These are phyloP conservation scores for Dendrolimus houi DNA, from an alignment of 2,888 invertebrate species.

Conservation along the genomic window DNA sequence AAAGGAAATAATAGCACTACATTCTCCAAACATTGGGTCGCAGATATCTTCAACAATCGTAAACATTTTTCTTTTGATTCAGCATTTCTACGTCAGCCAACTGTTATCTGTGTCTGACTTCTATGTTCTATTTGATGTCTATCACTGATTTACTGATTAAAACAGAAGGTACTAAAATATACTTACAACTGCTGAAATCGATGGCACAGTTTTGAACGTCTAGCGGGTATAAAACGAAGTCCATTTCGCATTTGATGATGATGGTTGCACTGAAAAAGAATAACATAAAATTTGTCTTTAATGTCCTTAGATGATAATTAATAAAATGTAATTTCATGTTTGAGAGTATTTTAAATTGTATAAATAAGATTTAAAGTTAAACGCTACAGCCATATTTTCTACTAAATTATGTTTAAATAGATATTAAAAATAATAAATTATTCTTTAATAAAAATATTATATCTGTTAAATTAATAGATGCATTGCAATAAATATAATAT, in stretches of 20 bases:
- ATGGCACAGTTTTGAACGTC: constrained; percentile 80
- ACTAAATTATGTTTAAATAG: too few relatives aligned
- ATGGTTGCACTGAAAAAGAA: constrained; percentile 72
- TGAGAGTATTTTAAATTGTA: too few relatives aligned
- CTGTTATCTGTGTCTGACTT: neutral
- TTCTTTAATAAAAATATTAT: too few relatives aligned
- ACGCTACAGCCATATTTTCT: too few relatives aligned
- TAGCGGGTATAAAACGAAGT: constrained; percentile 78
- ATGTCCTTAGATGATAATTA: too few relatives aligned
- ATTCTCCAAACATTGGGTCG: neutral
- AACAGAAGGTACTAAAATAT: constrained; percentile 5
- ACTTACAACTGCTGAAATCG: constrained; percentile 81
- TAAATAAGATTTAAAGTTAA: too few relatives aligned
- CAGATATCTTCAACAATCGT: neutral
- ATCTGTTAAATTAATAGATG: too few relatives aligned
- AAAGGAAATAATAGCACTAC: constrained; percentile 3
- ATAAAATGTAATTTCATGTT: too few relatives aligned
- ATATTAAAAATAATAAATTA: too few relatives aligned
- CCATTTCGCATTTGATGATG: constrained; percentile 81
- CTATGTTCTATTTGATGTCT: neutral
- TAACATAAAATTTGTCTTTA: too few relatives aligned
- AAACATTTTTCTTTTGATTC: neutral
- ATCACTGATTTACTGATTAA: neutral
- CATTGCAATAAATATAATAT: too few relatives aligned
- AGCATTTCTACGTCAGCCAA: neutral